Percentiles rank a stretch among this genome's conserved stretches.
Conservation (phyloP, 1,140 invertebrate genomes). For the Lepidurus packardi region DNA sequence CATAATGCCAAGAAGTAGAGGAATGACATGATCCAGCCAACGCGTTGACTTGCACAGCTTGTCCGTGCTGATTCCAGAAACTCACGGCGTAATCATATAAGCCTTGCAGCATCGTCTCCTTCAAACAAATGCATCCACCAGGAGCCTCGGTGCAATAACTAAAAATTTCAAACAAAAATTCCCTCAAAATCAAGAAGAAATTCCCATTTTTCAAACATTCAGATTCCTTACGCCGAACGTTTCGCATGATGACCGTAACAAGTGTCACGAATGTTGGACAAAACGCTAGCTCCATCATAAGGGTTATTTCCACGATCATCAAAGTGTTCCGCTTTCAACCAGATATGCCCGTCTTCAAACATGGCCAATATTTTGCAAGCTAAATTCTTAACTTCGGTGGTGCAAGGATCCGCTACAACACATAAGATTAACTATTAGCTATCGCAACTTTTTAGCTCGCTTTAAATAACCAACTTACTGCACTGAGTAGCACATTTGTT, state of each 20-base stretch:
- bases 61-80: conserved; percentile 34
- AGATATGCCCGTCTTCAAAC: conserved; percentile 30
- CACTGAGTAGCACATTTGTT: conserved; percentile 30
- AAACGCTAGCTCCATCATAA: conserved; percentile 35
- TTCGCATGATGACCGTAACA: conserved; percentile 34
- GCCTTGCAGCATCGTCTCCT: conserved; percentile 27
- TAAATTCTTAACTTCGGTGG: conserved; percentile 25
- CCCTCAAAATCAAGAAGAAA: neutral
- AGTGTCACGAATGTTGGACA: conserved; percentile 35
- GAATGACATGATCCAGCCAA: conserved; percentile 34
- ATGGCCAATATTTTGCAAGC: conserved; percentile 34
- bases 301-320: conserved; percentile 32
- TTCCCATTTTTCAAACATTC: neutral
- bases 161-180: neutral
- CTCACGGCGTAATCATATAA: conserved; percentile 33
- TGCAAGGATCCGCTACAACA: conserved; percentile 27
- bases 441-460: neutral
- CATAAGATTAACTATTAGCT: conserved; percentile 20
- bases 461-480: conserved; percentile 7
- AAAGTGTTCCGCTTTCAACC: conserved; percentile 32
- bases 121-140: conserved; percentile 33
- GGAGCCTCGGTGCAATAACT: conserved; percentile 30
- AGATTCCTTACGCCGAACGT: conserved; percentile 30
- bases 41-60: conserved; percentile 32
- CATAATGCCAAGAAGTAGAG: conserved; percentile 33